These are phyloP conservation scores for Gymnopithys bicolor DNA, from an alignment of 2,797 vertebrate genomes.

Conservation along the genomic window DNA sequence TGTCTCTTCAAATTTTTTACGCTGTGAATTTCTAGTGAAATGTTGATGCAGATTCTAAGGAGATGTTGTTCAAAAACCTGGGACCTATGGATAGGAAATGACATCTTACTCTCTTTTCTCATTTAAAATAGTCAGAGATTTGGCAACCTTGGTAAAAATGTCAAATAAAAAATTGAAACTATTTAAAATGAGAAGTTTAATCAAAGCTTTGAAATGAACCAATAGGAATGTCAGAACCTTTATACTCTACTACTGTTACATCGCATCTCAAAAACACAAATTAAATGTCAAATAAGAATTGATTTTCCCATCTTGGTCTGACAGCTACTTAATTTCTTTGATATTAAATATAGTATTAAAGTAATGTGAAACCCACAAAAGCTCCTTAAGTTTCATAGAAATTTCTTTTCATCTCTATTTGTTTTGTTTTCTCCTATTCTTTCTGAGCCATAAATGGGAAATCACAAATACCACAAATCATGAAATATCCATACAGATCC, in stretches of 20 bases:
- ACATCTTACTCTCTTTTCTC: constrained; percentile 19
- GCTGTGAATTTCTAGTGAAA: constrained; percentile 32
- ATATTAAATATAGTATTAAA: constrained; percentile 55
- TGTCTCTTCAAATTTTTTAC: constrained; percentile 31
- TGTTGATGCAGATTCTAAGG: constrained; percentile 2
- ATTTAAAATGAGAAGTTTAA: constrained; percentile 46
- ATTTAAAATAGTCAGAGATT: constrained; percentile 29
- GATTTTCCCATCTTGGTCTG: constrained; percentile 28
- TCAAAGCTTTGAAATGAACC: constrained; percentile 61
- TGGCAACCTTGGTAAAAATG: constrained; percentile 39
- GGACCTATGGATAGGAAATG: constrained; percentile 18
- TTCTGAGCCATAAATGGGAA: constrained; percentile 13
- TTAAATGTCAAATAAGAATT: constrained; percentile 64
- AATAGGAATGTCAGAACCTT: constrained; percentile 56
- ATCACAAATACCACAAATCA: constrained; percentile 34
- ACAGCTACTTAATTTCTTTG: constrained; percentile 55
- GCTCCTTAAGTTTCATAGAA: neutral
- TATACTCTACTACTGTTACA: constrained; percentile 35
- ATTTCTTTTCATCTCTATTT: constrained; percentile 13
- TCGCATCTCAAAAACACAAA: constrained; percentile 64
- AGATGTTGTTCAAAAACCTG: constrained; percentile 15
- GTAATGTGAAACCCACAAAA: constrained; percentile 34
- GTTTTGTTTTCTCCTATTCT: constrained; percentile 8
- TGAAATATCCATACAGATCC: neutral
- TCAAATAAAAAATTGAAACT: constrained; percentile 29